Percentiles rank a stretch among this genome's conserved stretches.
phyloP scores from a whole-genome alignment of 2,888 invertebrate species.

The Cataglyphis livida region DNA sequence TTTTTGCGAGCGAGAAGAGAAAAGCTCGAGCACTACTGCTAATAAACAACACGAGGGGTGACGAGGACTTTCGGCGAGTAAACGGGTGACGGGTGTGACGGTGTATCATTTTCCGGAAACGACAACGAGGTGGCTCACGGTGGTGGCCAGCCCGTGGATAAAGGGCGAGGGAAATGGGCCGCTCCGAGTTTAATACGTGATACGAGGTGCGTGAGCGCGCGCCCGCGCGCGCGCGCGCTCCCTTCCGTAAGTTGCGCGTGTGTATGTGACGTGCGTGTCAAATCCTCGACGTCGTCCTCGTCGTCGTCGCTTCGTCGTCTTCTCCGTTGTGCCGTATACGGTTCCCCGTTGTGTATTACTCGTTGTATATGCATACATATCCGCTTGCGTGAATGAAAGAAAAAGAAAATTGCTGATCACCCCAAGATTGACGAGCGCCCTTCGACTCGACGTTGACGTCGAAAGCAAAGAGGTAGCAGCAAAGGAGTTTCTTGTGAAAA shows the following conservation, averaged over 20 bases:
- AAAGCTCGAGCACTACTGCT: slow-evolving; percentile 1
- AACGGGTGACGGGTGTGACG: slow-evolving; percentile 45
- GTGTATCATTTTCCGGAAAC: slow-evolving; percentile 37
- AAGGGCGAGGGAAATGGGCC: slow-evolving; percentile 77
- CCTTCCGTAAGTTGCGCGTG: slow-evolving; percentile 52
- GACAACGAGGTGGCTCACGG: slow-evolving; percentile 64
- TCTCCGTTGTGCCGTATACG: slow-evolving; percentile 34
- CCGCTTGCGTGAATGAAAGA: slow-evolving; percentile 42
- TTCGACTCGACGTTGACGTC: slow-evolving; percentile 25
- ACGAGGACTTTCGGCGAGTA: slow-evolving; percentile 12
- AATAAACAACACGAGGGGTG: background rate
- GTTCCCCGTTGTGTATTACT: slow-evolving; percentile 47
- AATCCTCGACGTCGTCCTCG: slow-evolving; percentile 57
- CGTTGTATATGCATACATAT: slow-evolving; percentile 18
- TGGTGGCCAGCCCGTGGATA: slow-evolving; percentile 63
- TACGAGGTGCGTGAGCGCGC: slow-evolving; percentile 77
- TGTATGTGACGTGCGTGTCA: slow-evolving; percentile 65
- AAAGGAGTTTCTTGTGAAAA: slow-evolving; percentile 18
- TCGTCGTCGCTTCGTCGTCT: background rate
- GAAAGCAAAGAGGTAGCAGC: background rate
- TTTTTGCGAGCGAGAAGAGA: background rate
- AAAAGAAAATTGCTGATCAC: slow-evolving; percentile 49
- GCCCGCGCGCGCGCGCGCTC: slow-evolving; percentile 72
- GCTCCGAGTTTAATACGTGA: slow-evolving; percentile 77
- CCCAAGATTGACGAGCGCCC: slow-evolving; percentile 46